These are phyloP conservation scores for Ophioderma brevispina DNA, from an alignment of 35 echinoderm and acorn worm genomes.

Conservation along the genomic window DNA sequence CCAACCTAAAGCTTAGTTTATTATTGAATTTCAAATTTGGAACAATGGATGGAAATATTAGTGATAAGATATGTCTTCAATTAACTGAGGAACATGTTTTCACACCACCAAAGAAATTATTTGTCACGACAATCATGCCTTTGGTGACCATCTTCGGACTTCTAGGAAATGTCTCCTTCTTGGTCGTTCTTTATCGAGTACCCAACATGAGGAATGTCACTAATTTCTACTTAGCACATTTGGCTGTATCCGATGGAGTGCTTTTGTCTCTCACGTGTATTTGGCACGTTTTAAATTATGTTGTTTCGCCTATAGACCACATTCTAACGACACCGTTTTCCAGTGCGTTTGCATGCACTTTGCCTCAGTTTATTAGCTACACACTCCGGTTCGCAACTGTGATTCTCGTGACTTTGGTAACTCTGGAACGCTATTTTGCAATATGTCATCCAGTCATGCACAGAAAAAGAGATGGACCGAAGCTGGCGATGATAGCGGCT, in stretches of 20 bases:
- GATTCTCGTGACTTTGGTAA: slow-evolving; percentile 33
- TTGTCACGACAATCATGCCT: background rate
- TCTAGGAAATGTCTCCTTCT: background rate
- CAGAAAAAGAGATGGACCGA: background rate
- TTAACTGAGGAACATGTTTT: background rate
- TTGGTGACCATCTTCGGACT: background rate
- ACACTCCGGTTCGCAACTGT: slow-evolving; percentile 8
- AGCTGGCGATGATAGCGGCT: background rate
- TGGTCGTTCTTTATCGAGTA: slow-evolving; percentile 26
- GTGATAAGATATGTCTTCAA: background rate
- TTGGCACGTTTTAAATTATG: background rate
- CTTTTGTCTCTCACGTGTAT: background rate
- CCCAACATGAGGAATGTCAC: slow-evolving; percentile 12
- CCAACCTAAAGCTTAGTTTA: too few relatives aligned
- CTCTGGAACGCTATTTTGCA: slow-evolving; percentile 46
- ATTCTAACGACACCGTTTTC: background rate
- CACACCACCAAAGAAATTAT: background rate
- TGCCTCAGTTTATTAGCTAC: slow-evolving; percentile 11
- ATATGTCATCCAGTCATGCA: slow-evolving; percentile 55
- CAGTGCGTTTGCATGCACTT: background rate
- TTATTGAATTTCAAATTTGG: too few relatives aligned
- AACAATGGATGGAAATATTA: background rate
- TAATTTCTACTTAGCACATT: slow-evolving; percentile 23
- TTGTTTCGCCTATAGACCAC: background rate
- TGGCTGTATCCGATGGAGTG: slow-evolving; percentile 16